Evolutionary conservation across 2,797 vertebrate genomes (phyloP).

Genomic region (Sciurus carolinensis): DNA sequence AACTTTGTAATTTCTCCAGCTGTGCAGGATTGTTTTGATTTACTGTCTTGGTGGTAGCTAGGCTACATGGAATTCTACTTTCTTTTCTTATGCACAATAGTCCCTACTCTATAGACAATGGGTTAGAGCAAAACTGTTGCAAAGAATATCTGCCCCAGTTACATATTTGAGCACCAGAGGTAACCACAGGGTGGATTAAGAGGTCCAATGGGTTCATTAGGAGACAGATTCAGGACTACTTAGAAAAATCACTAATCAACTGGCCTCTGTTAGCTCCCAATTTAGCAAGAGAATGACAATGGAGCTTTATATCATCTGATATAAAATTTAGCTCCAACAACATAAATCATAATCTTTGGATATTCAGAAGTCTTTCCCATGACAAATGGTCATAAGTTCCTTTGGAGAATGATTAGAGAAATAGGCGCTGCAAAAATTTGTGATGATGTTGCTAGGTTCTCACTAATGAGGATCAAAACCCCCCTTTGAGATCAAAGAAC

Average conservation of each 20-base stretch:
- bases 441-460: not conserved
- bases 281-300: accelerated
- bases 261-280: accelerated
- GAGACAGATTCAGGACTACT: not conserved
- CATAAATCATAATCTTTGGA: not conserved
- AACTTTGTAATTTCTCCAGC: not conserved
- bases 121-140: accelerated
- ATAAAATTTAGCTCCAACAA: not conserved
- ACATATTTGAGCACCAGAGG: not conserved
- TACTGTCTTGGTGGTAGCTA: not conserved
- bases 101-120: not conserved
- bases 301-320: not conserved
- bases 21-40: not conserved
- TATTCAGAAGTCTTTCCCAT: not conserved
- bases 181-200: accelerated
- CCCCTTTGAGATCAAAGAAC: not conserved
- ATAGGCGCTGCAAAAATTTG: not conserved
- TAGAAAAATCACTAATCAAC: not conserved
- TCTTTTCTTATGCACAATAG: not conserved
- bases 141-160: not conserved
- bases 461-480: not conserved
- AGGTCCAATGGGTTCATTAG: accelerated
- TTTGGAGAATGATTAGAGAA: not conserved
- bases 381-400: not conserved
- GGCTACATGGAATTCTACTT: not conserved